phyloP scores from a whole-genome alignment of 2,113 vertebrate species.

The Neolamprologus modestus region DNA sequence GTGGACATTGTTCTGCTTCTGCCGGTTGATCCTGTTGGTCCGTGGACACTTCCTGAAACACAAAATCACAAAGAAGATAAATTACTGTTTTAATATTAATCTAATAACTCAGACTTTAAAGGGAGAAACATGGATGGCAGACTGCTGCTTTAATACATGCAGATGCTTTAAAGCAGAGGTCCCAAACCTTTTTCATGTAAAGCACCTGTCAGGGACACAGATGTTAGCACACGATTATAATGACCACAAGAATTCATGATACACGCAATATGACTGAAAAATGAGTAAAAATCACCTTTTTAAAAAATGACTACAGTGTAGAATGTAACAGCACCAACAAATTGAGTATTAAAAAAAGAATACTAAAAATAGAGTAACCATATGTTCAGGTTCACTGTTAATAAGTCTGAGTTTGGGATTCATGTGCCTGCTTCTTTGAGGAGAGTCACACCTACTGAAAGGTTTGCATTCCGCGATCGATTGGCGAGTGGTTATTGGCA shows the following conservation, averaged over 20 bases:
- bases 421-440: not conserved
- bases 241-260: not conserved
- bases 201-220: not conserved
- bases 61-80: not conserved
- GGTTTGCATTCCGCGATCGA: not conserved
- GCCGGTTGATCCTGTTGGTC: constrained; percentile 97
- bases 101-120: not conserved
- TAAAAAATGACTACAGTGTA: not conserved
- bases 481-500: not conserved
- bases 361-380: not conserved
- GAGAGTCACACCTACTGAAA: not conserved
- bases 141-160: not conserved
- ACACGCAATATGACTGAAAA: not conserved
- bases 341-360: not conserved
- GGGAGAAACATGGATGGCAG: not conserved
- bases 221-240: not conserved
- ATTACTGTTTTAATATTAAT: not conserved
- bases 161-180: not conserved
- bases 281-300: not conserved
- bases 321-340: not conserved
- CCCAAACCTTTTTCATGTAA: not conserved
- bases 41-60: constrained; percentile 92
- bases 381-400: not conserved
- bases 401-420: not conserved
- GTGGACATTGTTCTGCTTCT: constrained; percentile 98